phyloP scores from a whole-genome alignment of 92 coral and sea anemone genomes.

The Umimayanthus kanabou region DNA sequence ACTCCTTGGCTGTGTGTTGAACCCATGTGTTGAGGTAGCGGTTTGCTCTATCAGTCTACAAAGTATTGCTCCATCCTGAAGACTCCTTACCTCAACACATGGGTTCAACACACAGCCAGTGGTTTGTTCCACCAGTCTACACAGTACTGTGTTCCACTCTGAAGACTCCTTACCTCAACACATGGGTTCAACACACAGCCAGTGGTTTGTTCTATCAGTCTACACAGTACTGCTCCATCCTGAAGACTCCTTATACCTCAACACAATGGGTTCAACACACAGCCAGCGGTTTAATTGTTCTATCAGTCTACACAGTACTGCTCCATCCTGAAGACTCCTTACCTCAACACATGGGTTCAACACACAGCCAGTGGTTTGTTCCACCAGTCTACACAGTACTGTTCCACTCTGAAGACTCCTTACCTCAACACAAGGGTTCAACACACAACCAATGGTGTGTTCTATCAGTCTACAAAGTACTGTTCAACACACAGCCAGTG shows the following conservation, averaged over 20 bases:
- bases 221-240: slow-evolving; percentile 68
- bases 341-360: slow-evolving; percentile 18
- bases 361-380: slow-evolving; percentile 56
- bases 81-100: slow-evolving; percentile 5
- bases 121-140: slow-evolving; percentile 58
- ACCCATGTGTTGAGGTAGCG: too few relatives aligned
- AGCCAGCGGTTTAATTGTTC: slow-evolving; percentile 62
- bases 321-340: slow-evolving; percentile 60
- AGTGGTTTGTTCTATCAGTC: slow-evolving; percentile 58
- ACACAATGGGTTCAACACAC: slow-evolving; percentile 9
- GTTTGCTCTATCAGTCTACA: slow-evolving; percentile 62
- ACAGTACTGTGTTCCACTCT: slow-evolving; percentile 64
- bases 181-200: slow-evolving; percentile 43
- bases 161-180: slow-evolving; percentile 36
- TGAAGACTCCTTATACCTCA: slow-evolving; percentile 35
- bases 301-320: slow-evolving; percentile 60
- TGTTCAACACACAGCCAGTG: too few relatives aligned
- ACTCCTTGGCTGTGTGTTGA: too few relatives aligned
- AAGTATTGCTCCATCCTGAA: slow-evolving; percentile 64
- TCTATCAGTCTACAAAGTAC: too few relatives aligned
- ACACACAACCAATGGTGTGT: slow-evolving; percentile 52
- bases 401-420: background rate
- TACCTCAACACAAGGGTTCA: slow-evolving; percentile 19
- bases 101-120: slow-evolving; percentile 52
- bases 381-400: slow-evolving; percentile 55